Conservation (phyloP, 2,888 invertebrate species). For the Dastarcus helophoroides region DNA sequence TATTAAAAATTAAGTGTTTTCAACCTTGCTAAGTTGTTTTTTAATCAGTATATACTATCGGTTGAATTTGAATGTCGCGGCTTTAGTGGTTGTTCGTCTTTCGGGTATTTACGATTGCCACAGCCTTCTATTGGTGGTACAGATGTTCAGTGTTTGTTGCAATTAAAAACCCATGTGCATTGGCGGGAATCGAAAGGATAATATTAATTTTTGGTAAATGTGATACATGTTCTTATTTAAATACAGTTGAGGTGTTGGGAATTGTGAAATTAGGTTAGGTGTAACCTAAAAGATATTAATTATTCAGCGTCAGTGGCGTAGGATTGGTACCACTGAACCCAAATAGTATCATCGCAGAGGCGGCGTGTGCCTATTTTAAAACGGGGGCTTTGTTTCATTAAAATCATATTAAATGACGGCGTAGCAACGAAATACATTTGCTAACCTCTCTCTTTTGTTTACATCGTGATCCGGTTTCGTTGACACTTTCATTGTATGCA, state of each 20-base stretch:
- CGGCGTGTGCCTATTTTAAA: too few relatives aligned
- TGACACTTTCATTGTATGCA: too few relatives aligned
- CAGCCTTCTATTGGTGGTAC: slow-evolving; percentile 36
- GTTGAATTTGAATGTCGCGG: slow-evolving; percentile 36
- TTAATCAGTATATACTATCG: too few relatives aligned
- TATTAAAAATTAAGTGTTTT: slow-evolving; percentile 11
- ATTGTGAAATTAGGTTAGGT: slow-evolving; percentile 3
- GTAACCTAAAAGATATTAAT: neutral
- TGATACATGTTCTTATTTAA: neutral
- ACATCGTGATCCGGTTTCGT: too few relatives aligned
- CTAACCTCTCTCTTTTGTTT: too few relatives aligned
- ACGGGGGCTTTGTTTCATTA: too few relatives aligned
- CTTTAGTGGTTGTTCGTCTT: slow-evolving; percentile 25
- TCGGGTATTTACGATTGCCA: slow-evolving; percentile 39
- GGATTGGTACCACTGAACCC: neutral
- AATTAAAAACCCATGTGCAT: slow-evolving; percentile 23
- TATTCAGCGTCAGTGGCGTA: slow-evolving; percentile 2
- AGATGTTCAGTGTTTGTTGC: slow-evolving; percentile 22
- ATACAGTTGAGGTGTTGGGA: neutral
- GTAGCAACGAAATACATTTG: too few relatives aligned
- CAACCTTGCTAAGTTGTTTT: slow-evolving; percentile 15
- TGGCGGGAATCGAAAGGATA: slow-evolving; percentile 28
- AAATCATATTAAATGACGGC: too few relatives aligned
- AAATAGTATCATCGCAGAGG: neutral
- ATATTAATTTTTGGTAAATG: slow-evolving; percentile 22